Percentiles rank a stretch among this genome's conserved stretches.
These are phyloP conservation scores for Cebus imitator DNA, from an alignment of 2,113 vertebrate species.

Conservation along the genomic window DNA sequence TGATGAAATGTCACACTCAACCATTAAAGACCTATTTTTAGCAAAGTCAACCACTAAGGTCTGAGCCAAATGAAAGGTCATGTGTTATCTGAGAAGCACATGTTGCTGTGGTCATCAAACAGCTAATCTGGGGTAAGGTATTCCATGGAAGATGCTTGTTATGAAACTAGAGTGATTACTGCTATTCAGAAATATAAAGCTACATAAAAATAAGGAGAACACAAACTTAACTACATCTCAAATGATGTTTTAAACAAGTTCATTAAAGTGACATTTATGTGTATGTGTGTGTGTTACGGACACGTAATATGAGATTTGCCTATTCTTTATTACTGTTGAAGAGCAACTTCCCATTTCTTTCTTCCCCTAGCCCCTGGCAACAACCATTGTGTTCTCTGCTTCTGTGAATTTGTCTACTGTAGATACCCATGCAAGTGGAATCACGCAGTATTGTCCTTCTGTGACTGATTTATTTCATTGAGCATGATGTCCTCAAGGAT, in stretches of 20 bases:
- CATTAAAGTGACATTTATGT: background rate
- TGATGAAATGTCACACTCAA: background rate
- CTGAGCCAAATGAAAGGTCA: constrained; percentile 34
- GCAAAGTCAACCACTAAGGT: background rate
- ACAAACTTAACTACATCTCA: background rate
- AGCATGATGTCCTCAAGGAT: background rate
- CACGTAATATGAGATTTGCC: background rate
- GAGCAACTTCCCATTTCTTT: background rate
- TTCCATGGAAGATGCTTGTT: background rate
- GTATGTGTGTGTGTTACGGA: background rate
- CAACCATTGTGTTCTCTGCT: background rate
- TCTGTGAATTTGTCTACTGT: background rate
- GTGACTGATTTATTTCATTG: background rate
- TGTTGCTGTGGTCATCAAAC: background rate
- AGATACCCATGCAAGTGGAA: background rate
- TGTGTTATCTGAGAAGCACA: constrained; percentile 55
- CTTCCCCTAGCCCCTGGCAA: background rate
- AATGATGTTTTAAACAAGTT: background rate
- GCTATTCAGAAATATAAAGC: background rate
- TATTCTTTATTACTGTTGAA: background rate
- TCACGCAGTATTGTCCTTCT: background rate
- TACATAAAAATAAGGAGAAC: background rate
- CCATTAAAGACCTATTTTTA: constrained; percentile 65
- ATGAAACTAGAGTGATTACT: background rate
- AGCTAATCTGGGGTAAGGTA: background rate